phyloP scores from a whole-genome alignment of 64 coral and sea anemone genomes.

The Dendronephthya gigantea region DNA sequence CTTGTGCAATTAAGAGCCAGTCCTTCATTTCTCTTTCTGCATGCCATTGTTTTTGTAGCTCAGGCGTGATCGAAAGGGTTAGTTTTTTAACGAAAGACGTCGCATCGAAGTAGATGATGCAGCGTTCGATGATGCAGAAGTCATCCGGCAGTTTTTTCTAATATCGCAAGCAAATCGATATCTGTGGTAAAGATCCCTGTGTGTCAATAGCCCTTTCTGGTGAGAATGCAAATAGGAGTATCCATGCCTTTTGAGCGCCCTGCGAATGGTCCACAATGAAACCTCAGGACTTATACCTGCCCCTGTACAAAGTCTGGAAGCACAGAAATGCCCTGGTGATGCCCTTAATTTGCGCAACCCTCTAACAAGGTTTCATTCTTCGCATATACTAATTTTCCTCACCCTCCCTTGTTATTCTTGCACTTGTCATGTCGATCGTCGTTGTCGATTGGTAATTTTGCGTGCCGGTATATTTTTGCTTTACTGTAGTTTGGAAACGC shows the following conservation, averaged over 20 bases:
- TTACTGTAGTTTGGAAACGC: conserved; percentile 3
- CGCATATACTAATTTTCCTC: not conserved
- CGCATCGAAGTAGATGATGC: conserved; percentile 12
- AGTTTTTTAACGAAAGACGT: conserved; percentile 16
- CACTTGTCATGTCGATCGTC: not conserved
- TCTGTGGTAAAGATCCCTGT: not conserved
- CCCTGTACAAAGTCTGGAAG: not conserved
- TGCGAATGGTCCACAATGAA: not conserved
- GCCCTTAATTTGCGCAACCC: not conserved
- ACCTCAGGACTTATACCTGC: not conserved
- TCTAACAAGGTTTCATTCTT: not conserved
- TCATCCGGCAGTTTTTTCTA: not conserved
- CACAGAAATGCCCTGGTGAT: not conserved
- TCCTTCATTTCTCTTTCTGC: conserved; percentile 5
- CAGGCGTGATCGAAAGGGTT: conserved; percentile 26
- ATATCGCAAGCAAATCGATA: not conserved
- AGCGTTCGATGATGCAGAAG: not conserved
- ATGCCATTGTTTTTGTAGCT: not conserved
- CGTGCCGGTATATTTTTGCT: not conserved
- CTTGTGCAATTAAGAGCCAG: conserved; percentile 16
- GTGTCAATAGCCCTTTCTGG: not conserved
- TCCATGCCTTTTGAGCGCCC: not conserved
- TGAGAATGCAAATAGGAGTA: not conserved
- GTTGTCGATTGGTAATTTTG: not conserved
- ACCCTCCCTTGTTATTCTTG: not conserved